Conservation (phyloP, 2,888 invertebrate genomes). For the Microplitis deprimator region DNA sequence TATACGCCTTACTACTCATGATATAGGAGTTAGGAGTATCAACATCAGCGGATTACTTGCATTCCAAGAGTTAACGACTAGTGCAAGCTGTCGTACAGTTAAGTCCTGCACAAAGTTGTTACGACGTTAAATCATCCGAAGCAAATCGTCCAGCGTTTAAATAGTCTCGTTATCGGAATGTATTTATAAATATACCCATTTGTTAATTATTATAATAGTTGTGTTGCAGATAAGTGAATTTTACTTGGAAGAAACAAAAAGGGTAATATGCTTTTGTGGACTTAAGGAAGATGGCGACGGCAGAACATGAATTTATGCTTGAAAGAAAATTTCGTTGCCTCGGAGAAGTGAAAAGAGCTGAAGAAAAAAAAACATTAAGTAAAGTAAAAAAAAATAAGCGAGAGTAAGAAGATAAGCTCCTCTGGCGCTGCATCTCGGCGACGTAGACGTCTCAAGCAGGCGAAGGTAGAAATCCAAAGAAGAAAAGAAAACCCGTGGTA, state of each 20-base stretch:
- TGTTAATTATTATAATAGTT: neutral
- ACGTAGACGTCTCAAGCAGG: conserved; percentile 69
- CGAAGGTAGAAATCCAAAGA: conserved; percentile 44
- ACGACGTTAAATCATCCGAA: conserved; percentile 32
- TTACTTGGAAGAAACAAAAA: neutral
- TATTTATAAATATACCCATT: neutral
- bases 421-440: conserved; percentile 41
- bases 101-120: conserved; percentile 17
- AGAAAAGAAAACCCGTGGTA: conserved; percentile 28
- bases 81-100: neutral
- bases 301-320: conserved; percentile 57
- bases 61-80: conserved; percentile 20
- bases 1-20: neutral
- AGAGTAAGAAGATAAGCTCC: conserved; percentile 1
- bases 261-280: neutral
- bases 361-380: conserved; percentile 55
- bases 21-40: conserved; percentile 11
- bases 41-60: conserved; percentile 7
- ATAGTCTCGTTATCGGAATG: conserved; percentile 42
- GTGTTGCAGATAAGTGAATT: neutral
- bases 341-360: conserved; percentile 17
- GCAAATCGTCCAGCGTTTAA: conserved; percentile 33
- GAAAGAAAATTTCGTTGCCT: conserved; percentile 57
- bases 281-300: conserved; percentile 22
- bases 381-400: conserved; percentile 44